A percentile compares a stretch with the other conserved stretches of the same genome.
These are phyloP conservation scores for Sylvilagus floridanus DNA, from an alignment of 2,797 vertebrate genomes.

Conservation along the genomic window DNA sequence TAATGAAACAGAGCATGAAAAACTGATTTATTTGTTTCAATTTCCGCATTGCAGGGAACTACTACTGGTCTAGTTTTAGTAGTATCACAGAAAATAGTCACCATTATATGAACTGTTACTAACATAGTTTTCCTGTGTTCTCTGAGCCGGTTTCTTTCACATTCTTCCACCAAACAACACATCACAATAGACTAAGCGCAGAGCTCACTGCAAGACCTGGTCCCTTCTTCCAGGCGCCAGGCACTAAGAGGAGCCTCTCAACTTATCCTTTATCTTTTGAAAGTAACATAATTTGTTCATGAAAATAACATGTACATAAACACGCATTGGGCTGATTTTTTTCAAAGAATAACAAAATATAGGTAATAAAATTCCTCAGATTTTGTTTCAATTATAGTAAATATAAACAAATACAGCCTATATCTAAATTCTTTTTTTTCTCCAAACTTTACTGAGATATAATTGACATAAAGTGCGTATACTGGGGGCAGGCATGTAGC, in stretches of 20 bases:
- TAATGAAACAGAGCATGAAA: neutral
- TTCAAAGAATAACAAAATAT: neutral
- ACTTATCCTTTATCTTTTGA: neutral
- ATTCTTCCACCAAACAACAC: neutral
- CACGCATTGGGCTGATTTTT: neutral
- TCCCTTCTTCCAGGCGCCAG: neutral
- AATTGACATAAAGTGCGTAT: neutral
- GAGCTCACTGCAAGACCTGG: neutral
- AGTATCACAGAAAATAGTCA: neutral
- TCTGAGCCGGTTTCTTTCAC: neutral
- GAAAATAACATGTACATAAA: neutral
- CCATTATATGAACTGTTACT: neutral
- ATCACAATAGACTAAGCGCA: too few relatives aligned
- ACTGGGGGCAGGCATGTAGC: too few relatives aligned
- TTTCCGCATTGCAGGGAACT: neutral
- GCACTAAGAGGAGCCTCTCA: neutral
- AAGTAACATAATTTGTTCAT: neutral
- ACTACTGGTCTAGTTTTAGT: neutral
- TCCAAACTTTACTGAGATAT: neutral
- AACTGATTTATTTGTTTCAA: constrained; percentile 7
- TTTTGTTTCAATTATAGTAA: neutral
- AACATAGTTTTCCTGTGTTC: neutral
- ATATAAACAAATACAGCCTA: neutral
- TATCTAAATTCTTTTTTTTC: neutral
- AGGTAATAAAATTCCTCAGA: neutral